These are phyloP conservation scores for Cavia aperea DNA, from an alignment of 2,113 vertebrate genomes.

Conservation along the genomic window DNA sequence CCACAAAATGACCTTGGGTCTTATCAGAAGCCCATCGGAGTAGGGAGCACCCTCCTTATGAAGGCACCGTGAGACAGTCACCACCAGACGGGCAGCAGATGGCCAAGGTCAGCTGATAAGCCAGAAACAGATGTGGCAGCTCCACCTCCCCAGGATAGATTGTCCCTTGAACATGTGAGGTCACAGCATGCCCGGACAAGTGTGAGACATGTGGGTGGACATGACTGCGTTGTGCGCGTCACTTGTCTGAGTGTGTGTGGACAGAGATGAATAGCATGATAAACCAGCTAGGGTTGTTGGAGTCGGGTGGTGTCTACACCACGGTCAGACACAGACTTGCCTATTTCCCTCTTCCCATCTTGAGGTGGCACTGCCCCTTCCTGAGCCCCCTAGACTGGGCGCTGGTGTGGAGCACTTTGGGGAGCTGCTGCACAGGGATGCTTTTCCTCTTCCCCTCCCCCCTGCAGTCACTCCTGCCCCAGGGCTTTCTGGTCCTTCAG, in stretches of 20 bases:
- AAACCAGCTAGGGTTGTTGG: not conserved
- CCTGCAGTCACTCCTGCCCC: rapidly evolving
- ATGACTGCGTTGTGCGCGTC: not conserved
- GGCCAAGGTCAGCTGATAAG: not conserved
- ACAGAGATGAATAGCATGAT: not conserved
- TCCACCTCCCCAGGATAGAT: not conserved
- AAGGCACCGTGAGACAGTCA: not conserved
- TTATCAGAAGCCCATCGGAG: conserved; percentile 24
- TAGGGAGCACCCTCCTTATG: not conserved
- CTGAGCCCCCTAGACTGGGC: not conserved
- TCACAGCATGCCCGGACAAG: not conserved
- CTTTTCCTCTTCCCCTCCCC: not conserved
- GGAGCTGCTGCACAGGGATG: not conserved
- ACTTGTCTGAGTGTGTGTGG: not conserved
- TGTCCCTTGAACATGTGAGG: not conserved
- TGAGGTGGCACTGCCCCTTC: not conserved
- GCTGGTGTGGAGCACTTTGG: not conserved
- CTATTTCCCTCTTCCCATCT: not conserved
- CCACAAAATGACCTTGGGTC: not conserved
- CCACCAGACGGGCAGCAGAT: not conserved
- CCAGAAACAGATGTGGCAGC: not conserved
- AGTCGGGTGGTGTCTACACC: not conserved
- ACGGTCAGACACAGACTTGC: not conserved
- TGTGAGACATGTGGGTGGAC: not conserved
- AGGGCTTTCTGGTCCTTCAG: not conserved